Conservation (phyloP, 2,888 invertebrate species). For the Apomyelois bistriatella region DNA sequence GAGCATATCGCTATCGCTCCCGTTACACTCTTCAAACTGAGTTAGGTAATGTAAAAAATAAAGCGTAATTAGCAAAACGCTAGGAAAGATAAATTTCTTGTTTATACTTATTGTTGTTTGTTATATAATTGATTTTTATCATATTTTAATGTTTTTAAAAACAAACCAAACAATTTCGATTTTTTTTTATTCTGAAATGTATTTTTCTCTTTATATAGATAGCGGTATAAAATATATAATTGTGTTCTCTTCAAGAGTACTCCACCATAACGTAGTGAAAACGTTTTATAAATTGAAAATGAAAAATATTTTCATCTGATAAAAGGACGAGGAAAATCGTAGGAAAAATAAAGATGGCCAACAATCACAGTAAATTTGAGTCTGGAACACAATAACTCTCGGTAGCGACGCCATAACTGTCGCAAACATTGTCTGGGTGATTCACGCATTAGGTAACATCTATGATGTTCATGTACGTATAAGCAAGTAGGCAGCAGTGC, state of each 20-base stretch:
- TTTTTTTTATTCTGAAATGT: too few relatives aligned
- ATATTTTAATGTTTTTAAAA: too few relatives aligned
- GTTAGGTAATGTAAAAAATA: too few relatives aligned
- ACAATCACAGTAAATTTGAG: constrained; percentile 70
- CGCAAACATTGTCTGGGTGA: constrained; percentile 70
- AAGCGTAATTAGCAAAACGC: too few relatives aligned
- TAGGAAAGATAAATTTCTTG: too few relatives aligned
- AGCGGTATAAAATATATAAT: too few relatives aligned
- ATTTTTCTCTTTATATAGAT: too few relatives aligned
- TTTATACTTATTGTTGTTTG: too few relatives aligned
- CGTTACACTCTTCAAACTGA: too few relatives aligned
- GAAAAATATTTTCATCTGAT: neutral
- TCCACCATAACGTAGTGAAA: neutral
- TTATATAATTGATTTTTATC: too few relatives aligned
- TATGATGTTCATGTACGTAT: constrained; percentile 17
- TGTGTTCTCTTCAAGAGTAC: neutral
- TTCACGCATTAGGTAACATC: constrained; percentile 64
- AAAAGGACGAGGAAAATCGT: constrained; percentile 34
- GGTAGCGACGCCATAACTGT: constrained; percentile 68
- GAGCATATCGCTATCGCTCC: too few relatives aligned
- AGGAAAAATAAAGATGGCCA: constrained; percentile 54
- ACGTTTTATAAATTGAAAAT: neutral
- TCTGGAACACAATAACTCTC: constrained; percentile 69
- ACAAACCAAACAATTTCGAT: too few relatives aligned
- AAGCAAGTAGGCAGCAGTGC: neutral